Percentiles rank a stretch among this genome's conserved stretches.
Conservation (phyloP, 37 sponge, comb jelly and placozoan species). For the Beroe forskalii region DNA sequence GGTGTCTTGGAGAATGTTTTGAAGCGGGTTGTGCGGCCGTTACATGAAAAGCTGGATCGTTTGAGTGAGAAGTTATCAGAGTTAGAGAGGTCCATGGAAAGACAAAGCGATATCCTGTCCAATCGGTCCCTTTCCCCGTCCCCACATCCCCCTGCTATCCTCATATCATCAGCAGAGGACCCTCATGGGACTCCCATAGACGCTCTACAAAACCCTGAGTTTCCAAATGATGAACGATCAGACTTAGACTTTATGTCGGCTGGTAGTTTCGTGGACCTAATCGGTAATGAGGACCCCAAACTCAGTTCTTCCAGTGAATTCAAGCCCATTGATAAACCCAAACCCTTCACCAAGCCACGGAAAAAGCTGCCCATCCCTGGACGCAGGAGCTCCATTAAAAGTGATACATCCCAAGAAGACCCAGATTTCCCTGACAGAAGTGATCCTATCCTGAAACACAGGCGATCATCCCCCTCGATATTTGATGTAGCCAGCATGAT, state of each 20-base stretch:
- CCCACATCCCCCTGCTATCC: background rate
- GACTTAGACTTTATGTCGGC: background rate
- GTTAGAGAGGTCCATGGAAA: constrained; percentile 21
- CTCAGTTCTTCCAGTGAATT: background rate
- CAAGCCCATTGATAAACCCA: background rate
- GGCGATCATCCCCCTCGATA: background rate
- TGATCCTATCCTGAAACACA: background rate
- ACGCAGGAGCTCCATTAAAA: background rate
- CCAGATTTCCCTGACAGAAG: background rate
- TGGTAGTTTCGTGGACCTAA: background rate
- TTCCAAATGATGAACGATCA: background rate
- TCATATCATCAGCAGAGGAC: background rate
- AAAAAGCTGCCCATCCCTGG: constrained; percentile 7
- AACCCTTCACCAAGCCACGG: background rate
- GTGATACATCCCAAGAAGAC: background rate
- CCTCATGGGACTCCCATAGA: background rate
- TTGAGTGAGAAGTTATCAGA: constrained; percentile 5
- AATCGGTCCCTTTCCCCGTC: background rate
- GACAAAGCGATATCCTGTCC: background rate
- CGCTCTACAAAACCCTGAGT: background rate
- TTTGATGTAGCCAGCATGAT: background rate
- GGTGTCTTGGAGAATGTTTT: constrained; percentile 15
- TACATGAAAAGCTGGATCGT: background rate
- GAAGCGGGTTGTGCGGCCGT: constrained; percentile 7
- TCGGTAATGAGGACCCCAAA: background rate